Base-by-base conservation (phyloP, 2,113 vertebrate genomes). In the Ammodytes dubius region DNA sequence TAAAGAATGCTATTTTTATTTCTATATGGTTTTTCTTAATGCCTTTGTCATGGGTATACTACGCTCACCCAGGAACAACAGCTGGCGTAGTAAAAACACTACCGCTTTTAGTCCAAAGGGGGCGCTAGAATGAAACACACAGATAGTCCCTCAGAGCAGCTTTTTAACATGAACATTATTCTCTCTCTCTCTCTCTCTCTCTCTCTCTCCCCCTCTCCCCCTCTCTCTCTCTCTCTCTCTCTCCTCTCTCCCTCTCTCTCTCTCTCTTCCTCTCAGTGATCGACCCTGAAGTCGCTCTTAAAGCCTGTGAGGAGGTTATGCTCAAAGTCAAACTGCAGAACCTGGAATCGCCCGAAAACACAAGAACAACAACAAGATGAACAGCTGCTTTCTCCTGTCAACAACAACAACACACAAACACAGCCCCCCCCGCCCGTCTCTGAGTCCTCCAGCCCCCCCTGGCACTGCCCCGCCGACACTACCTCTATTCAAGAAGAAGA, bases 291-390 rank as follows among this genome's bases (percentile, higher is more conserved):
- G 96, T 99, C 59, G 98, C 98, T 0, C 91, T 97, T 74, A 97
- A 95, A 8, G 97, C 98, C 11, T 99, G 98, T 37, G 92, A 97
- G 84, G 96, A 99, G 15, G 98, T 99, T 0, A 94, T 99, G 56
- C 96, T 98, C 80, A 96, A 98, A 78, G 97, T 98, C 0, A 95
- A 96, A 0, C 72, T 85, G 0, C 79, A 87, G 79, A 82, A 74
- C 78, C 50, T 58, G 67, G 93, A 12, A 4, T 75, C 1, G 0
- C 69, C 52, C 0, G 71, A 81, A 1, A 0, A 45, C 78, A 15
- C 3, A 65, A 9, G 60, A 61, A 6, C 70, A 52, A 1, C 60
- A 65, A 0, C 66, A 53, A n/a, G 4, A 69, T 15, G 61, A 68
- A 11, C 61, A 53, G 27, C 27, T 27, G 27, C 27, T 27, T 27